Evolutionary conservation across 2,113 vertebrate species (phyloP).

Genomic region (Indri indri): DNA sequence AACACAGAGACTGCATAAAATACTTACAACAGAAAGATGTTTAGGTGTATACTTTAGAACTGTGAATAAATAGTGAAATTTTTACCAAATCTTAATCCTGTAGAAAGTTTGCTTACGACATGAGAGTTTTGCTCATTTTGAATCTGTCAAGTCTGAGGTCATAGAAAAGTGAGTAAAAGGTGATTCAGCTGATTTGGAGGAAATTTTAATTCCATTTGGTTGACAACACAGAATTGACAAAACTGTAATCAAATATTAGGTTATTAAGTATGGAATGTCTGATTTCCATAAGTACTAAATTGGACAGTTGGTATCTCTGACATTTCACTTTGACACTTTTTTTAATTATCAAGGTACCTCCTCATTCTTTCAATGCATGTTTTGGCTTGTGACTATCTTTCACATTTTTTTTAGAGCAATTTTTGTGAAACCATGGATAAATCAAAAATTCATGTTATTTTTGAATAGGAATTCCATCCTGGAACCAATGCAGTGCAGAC

Average conservation of each 20-base stretch:
- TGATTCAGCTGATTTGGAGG: background rate
- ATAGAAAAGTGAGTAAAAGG: background rate
- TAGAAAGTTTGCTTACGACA: background rate
- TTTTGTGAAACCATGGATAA: too few relatives aligned
- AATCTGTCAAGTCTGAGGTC: background rate
- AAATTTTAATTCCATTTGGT: background rate
- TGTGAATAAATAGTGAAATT: background rate
- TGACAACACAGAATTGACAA: background rate
- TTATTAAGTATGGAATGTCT: background rate
- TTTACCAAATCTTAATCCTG: background rate
- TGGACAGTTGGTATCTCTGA: too few relatives aligned
- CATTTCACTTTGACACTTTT: too few relatives aligned
- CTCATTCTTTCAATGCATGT: too few relatives aligned
- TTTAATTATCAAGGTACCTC: too few relatives aligned
- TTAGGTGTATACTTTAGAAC: background rate
- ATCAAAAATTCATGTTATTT: too few relatives aligned
- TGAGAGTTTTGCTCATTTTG: background rate
- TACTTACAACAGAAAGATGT: background rate
- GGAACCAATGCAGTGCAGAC: too few relatives aligned
- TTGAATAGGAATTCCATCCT: too few relatives aligned
- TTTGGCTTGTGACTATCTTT: too few relatives aligned
- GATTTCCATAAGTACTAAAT: too few relatives aligned
- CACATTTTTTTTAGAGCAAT: too few relatives aligned
- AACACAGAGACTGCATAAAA: background rate
- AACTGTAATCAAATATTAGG: background rate